These are phyloP conservation scores for Zaprionus camerounensis DNA, from an alignment of 1,140 invertebrate genomes.

Conservation along the genomic window DNA sequence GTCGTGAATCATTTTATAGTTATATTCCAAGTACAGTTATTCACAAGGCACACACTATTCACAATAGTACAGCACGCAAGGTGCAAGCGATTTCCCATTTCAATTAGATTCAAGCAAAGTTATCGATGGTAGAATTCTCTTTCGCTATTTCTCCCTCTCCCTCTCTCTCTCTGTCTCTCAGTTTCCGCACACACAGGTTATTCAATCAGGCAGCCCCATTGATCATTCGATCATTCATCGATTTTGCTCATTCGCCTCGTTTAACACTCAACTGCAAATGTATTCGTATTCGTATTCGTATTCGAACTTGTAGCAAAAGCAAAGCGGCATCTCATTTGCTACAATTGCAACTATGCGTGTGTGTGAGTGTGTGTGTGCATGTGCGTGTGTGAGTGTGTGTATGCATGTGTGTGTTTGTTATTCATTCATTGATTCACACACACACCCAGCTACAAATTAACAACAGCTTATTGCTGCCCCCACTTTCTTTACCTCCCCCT, in stretches of 20 bases:
- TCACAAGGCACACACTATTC: neutral
- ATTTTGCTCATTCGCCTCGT: slow-evolving; percentile 18
- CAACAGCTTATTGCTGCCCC: slow-evolving; percentile 32
- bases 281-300: neutral
- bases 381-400: neutral
- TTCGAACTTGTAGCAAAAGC: neutral
- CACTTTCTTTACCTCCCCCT: neutral
- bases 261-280: slow-evolving; percentile 8
- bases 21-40: neutral
- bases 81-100: neutral
- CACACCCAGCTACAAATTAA: slow-evolving; percentile 29
- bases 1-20: neutral
- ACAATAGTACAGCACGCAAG: neutral
- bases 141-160: too few species aligned
- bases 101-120: neutral
- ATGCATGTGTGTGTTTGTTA: slow-evolving; percentile 23
- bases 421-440: slow-evolving; percentile 53
- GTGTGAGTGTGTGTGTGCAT: neutral
- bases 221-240: slow-evolving; percentile 46
- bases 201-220: slow-evolving; percentile 37
- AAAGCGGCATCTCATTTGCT: neutral
- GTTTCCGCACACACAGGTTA: slow-evolving; percentile 9
- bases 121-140: neutral
- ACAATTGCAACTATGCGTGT: slow-evolving; percentile 33
- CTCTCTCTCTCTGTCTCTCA: neutral